These are phyloP conservation scores for Periplaneta americana DNA, from an alignment of 1,140 invertebrate species.

Conservation along the genomic window DNA sequence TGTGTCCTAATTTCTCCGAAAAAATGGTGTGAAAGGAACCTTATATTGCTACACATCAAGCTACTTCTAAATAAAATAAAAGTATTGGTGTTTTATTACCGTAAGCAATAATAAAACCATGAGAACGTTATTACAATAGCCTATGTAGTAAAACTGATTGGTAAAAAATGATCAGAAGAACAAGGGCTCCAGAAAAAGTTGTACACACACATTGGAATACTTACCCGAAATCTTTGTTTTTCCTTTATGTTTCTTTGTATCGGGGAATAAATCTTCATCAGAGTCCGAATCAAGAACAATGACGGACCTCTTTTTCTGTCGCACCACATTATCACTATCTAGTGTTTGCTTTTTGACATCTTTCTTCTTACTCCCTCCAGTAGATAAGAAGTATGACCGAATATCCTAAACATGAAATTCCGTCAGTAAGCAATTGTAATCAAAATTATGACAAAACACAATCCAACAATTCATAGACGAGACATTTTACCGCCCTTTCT, in stretches of 20 bases:
- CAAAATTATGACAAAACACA: background rate
- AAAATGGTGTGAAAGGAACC: too few relatives aligned
- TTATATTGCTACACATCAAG: too few relatives aligned
- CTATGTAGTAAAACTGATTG: background rate
- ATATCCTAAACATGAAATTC: conserved; percentile 20
- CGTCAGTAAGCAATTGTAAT: background rate
- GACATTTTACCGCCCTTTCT: background rate
- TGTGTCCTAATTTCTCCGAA: too few relatives aligned
- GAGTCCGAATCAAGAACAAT: conserved; percentile 26
- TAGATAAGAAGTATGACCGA: conserved; percentile 19
- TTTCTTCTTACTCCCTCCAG: background rate
- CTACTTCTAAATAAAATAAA: too few relatives aligned
- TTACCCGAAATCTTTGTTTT: background rate
- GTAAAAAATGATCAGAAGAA: background rate
- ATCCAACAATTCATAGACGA: background rate
- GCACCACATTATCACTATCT: conserved; percentile 4
- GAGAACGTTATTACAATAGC: background rate
- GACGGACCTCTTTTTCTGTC: conserved; percentile 21
- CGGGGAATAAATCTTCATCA: conserved; percentile 23
- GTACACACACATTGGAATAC: too few relatives aligned
- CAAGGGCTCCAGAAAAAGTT: too few relatives aligned
- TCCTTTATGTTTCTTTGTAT: background rate
- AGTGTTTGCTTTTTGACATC: background rate
- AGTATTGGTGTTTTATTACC: too few relatives aligned
- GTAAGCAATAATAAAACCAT: too few relatives aligned